phyloP scores from a whole-genome alignment of 2,797 vertebrate genomes.

The Apogon hyalosoma region DNA sequence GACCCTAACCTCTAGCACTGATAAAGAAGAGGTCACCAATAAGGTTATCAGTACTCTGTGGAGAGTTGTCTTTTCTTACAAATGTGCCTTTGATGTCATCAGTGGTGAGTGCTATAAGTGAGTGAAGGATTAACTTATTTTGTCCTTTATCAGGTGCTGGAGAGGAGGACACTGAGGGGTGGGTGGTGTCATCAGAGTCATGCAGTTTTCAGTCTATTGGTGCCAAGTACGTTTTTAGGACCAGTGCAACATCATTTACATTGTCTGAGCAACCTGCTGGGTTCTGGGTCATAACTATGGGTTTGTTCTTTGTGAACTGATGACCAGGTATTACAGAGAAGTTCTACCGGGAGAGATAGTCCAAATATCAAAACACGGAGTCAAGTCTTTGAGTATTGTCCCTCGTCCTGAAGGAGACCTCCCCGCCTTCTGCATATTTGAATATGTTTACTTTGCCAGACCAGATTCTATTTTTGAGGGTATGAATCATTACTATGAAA shows the following conservation, averaged over 20 bases:
- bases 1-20: not conserved
- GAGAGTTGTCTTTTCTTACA: not conserved
- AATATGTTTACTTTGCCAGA: conserved; percentile 99
- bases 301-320: not conserved
- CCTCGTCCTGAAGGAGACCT: conserved; percentile 89
- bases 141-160: conserved; percentile 81
- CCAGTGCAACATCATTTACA: too few species aligned
- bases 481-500: conserved; percentile 23
- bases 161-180: conserved; percentile 92
- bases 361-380: conserved; percentile 91
- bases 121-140: conserved; percentile 40
- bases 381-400: conserved; percentile 90
- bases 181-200: conserved; percentile 98
- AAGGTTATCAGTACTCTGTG: conserved; percentile 1
- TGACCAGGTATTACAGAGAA: conserved; percentile 92
- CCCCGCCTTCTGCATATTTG: conserved; percentile 98
- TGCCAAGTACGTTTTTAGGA: conserved; percentile 88
- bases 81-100: conserved; percentile 10
- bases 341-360: conserved; percentile 96
- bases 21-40: not conserved
- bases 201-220: conserved; percentile 99
- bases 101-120: conserved; percentile 26
- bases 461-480: conserved; percentile 97
- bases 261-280: not conserved
- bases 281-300: not conserved